Conservation (phyloP, 2,888 invertebrate species). For the Steinernema carpocapsae region DNA sequence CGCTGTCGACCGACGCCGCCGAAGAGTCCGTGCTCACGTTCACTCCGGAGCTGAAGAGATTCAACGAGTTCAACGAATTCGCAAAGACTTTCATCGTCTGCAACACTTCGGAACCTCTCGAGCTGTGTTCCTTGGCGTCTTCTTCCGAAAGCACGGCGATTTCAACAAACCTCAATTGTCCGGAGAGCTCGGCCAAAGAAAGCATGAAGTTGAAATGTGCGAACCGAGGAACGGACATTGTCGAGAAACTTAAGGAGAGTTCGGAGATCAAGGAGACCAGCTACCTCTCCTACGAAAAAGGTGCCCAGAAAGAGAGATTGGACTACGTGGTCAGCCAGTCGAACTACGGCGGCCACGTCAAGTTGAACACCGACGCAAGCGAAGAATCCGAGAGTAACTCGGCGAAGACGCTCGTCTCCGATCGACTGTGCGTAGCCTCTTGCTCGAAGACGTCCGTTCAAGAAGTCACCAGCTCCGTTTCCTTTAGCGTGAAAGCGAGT, state of each 20-base stretch:
- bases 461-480: not conserved
- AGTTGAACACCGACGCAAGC: slow-evolving; percentile 49
- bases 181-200: not conserved
- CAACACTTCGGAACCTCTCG: slow-evolving; percentile 44
- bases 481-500: not conserved
- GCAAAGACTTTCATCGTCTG: slow-evolving; percentile 49
- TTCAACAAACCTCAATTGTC: not conserved
- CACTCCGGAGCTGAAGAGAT: slow-evolving; percentile 46
- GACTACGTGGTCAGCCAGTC: slow-evolving; percentile 34
- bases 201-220: slow-evolving; percentile 42
- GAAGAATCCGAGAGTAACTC: slow-evolving; percentile 40
- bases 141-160: not conserved
- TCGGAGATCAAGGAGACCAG: slow-evolving; percentile 45
- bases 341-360: slow-evolving; percentile 45
- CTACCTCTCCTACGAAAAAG: slow-evolving; percentile 38
- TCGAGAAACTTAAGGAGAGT: slow-evolving; percentile 51
- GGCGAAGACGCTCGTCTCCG: not conserved
- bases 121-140: not conserved
- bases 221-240: slow-evolving; percentile 44
- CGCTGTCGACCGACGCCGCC: slow-evolving; percentile 58
- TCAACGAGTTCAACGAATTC: slow-evolving; percentile 38
- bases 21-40: slow-evolving; percentile 52
- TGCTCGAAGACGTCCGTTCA: not conserved
- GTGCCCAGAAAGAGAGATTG: slow-evolving; percentile 12
- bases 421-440: not conserved